These are phyloP conservation scores for Lonchura striata DNA, from an alignment of 2,113 vertebrate species.

Conservation along the genomic window DNA sequence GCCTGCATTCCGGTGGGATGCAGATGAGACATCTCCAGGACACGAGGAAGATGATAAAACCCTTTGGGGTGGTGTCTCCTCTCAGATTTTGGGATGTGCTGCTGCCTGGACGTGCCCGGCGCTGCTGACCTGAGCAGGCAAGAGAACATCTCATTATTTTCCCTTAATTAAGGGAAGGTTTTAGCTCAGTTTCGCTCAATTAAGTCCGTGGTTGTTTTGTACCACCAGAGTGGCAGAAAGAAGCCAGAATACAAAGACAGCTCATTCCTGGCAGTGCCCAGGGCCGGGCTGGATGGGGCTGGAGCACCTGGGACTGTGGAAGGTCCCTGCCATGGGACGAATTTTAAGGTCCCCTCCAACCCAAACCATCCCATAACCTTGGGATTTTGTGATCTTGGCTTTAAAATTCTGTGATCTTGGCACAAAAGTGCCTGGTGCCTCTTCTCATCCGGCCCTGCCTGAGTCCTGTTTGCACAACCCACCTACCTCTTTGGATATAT, in stretches of 20 bases:
- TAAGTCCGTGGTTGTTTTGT: not conserved
- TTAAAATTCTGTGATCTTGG: not conserved
- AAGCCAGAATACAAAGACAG: not conserved
- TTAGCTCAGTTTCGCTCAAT: not conserved
- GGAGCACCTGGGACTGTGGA: not conserved
- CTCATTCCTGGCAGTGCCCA: not conserved
- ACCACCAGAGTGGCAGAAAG: not conserved
- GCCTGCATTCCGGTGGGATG: not conserved
- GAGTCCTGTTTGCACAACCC: not conserved
- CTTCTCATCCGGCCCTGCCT: not conserved
- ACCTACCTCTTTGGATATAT: not conserved
- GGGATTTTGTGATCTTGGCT: not conserved
- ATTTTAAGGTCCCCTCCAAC: not conserved
- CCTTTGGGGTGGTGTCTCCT: not conserved
- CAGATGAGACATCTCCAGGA: not conserved
- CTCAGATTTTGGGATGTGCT: not conserved
- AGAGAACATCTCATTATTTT: not conserved
- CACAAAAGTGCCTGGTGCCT: not conserved
- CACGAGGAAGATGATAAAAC: not conserved
- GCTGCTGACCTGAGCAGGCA: not conserved
- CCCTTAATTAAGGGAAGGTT: not conserved
- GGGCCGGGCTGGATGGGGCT: not conserved
- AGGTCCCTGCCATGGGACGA: not conserved
- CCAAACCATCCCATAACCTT: not conserved
- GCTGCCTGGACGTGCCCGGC: fast-evolving